Conservation (phyloP, 2,888 invertebrate genomes). For the Loripinus fragilis region DNA sequence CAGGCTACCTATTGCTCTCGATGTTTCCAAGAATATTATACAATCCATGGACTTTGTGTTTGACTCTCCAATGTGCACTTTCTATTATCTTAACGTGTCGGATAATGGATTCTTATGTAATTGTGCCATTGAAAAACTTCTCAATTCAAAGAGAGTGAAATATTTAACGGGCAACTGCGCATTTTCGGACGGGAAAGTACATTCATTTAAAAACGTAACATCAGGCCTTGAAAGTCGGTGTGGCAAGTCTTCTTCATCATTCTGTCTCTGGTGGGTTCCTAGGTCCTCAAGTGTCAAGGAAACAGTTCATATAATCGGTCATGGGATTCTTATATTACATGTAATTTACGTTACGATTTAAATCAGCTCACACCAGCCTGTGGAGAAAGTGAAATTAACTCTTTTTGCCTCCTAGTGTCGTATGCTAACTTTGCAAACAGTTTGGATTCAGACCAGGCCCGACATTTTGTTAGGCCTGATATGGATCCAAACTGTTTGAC, state of each 20-base stretch:
- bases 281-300: conserved; percentile 13
- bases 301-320: background rate
- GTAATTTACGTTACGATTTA: background rate
- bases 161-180: conserved; percentile 41
- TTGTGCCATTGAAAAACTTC: conserved; percentile 50
- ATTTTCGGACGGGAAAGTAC: conserved; percentile 22
- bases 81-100: conserved; percentile 51
- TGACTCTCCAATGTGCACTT: conserved; percentile 47
- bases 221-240: conserved; percentile 32
- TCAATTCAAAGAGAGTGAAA: conserved; percentile 45
- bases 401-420: too few species aligned
- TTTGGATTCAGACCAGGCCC: too few species aligned
- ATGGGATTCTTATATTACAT: background rate
- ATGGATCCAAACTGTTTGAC: too few species aligned
- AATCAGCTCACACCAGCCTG: too few species aligned
- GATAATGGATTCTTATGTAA: conserved; percentile 56
- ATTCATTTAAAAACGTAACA: conserved; percentile 29
- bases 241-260: conserved; percentile 36
- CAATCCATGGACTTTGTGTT: conserved; percentile 51
- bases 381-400: too few species aligned
- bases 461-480: too few species aligned
- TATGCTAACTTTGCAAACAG: too few species aligned
- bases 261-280: conserved; percentile 56
- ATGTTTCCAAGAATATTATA: conserved; percentile 47
- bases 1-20: conserved; percentile 39